phyloP scores from a whole-genome alignment of 2,797 vertebrate species.

The Chaetodon trifasciatus region DNA sequence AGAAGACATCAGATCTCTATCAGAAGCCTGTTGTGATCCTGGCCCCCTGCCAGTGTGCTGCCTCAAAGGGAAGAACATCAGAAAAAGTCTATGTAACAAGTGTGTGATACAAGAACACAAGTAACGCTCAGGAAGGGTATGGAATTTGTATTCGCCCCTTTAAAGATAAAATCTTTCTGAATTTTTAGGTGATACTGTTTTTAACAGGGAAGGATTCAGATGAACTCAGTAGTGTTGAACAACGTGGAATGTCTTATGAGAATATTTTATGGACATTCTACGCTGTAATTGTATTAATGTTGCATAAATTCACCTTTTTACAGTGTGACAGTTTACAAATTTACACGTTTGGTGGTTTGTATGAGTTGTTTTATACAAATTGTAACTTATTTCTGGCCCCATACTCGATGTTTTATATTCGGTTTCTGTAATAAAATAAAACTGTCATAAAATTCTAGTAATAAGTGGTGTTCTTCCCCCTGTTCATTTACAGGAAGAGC shows the following conservation, averaged over 20 bases:
- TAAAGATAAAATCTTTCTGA: not conserved
- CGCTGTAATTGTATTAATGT: not conserved
- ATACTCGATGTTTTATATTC: not conserved
- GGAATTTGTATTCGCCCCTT: not conserved
- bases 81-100: not conserved
- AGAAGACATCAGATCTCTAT: not conserved
- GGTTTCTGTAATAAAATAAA: conserved; percentile 4
- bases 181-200: not conserved
- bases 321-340: not conserved
- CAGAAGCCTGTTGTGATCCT: conserved; percentile 2
- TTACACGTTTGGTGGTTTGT: not conserved
- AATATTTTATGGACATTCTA: not conserved
- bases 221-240: too few species aligned
- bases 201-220: not conserved
- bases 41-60: not conserved
- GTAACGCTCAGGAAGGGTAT: not conserved
- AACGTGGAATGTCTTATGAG: not conserved
- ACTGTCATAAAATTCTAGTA: not conserved
- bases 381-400: not conserved
- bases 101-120: not conserved
- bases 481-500: not conserved
- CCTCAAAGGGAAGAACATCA: not conserved
- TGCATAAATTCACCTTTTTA: not conserved
- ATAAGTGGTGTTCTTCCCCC: not conserved
- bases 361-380: not conserved